Evolutionary conservation across 1,140 invertebrate species (phyloP).

Genomic region (Oncopodura yosiiana): DNA sequence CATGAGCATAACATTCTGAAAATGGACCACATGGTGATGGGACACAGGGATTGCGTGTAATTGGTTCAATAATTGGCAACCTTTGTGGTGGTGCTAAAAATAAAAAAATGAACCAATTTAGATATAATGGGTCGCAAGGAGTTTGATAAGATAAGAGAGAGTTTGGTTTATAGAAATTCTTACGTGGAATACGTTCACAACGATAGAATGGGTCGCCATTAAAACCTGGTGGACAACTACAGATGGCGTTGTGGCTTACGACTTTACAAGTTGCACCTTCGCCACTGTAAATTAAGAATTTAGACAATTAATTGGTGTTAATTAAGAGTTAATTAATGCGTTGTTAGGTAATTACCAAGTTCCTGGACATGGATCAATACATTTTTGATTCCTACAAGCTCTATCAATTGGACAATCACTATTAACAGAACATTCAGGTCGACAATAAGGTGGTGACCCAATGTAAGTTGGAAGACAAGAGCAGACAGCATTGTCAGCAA

Average conservation of each 20-base stretch:
- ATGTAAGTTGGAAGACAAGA: conserved; percentile 57
- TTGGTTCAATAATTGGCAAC: background rate
- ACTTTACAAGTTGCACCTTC: conserved; percentile 71
- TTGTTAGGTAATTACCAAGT: conserved; percentile 29
- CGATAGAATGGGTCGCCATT: conserved; percentile 22
- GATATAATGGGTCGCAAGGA: background rate
- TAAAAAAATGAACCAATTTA: background rate
- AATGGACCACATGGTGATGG: background rate
- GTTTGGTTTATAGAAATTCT: background rate
- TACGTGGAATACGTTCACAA: conserved; percentile 17
- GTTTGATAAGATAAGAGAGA: background rate
- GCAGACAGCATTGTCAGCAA: conserved; percentile 62
- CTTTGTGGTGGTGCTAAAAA: background rate
- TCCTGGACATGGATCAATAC: conserved; percentile 47
- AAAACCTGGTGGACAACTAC: conserved; percentile 54
- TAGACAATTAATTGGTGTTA: conserved; percentile 42
- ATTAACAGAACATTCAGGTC: conserved; percentile 18
- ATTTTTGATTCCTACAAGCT: conserved; percentile 64
- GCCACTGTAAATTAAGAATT: conserved; percentile 57
- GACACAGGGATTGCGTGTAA: background rate
- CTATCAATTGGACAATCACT: conserved; percentile 55
- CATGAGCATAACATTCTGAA: conserved; percentile 58
- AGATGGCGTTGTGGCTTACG: conserved; percentile 64
- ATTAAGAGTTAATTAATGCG: background rate
- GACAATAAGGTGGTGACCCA: conserved; percentile 54